Conservation (phyloP, 1,140 invertebrate genomes). For the Penaeus japonicus region DNA sequence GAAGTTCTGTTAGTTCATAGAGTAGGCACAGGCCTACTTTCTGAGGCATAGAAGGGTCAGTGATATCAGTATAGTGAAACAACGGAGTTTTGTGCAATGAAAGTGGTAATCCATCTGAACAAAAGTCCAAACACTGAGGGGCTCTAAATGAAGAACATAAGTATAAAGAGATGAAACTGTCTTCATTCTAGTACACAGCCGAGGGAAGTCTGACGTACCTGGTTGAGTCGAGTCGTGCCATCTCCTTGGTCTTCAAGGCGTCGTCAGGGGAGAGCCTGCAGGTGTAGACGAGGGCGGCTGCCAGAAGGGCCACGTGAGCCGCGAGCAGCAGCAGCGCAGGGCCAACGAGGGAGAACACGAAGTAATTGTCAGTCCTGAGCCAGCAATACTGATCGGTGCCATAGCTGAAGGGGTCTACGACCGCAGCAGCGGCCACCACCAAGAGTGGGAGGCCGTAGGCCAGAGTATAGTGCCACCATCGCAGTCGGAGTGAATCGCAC, state of each 20-base stretch:
- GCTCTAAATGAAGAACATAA: too few species aligned
- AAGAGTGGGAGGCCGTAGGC: slow-evolving; percentile 82
- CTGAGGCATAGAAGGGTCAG: too few species aligned
- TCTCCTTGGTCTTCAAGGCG: slow-evolving; percentile 82
- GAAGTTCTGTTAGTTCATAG: neutral
- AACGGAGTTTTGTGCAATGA: too few species aligned
- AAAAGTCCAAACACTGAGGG: too few species aligned
- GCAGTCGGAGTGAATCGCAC: slow-evolving; percentile 81
- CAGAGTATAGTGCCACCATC: slow-evolving; percentile 81
- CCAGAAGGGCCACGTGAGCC: slow-evolving; percentile 66
- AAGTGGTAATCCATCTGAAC: too few species aligned
- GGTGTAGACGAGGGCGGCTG: slow-evolving; percentile 55
- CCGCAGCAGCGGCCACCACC: slow-evolving; percentile 79
- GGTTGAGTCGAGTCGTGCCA: slow-evolving; percentile 78
- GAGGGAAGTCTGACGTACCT: slow-evolving; percentile 70
- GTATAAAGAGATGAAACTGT: neutral
- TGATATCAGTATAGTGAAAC: too few species aligned
- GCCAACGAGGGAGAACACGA: slow-evolving; percentile 92
- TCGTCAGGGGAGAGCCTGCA: slow-evolving; percentile 77
- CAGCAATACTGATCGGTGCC: slow-evolving; percentile 88
- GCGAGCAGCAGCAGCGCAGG: slow-evolving; percentile 83
- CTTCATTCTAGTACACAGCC: neutral
- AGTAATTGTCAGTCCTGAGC: slow-evolving; percentile 85
- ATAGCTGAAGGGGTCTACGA: slow-evolving; percentile 83
- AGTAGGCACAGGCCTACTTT: too few species aligned